phyloP scores from a whole-genome alignment of 2,797 vertebrate genomes.

The Molossus alvarezi region DNA sequence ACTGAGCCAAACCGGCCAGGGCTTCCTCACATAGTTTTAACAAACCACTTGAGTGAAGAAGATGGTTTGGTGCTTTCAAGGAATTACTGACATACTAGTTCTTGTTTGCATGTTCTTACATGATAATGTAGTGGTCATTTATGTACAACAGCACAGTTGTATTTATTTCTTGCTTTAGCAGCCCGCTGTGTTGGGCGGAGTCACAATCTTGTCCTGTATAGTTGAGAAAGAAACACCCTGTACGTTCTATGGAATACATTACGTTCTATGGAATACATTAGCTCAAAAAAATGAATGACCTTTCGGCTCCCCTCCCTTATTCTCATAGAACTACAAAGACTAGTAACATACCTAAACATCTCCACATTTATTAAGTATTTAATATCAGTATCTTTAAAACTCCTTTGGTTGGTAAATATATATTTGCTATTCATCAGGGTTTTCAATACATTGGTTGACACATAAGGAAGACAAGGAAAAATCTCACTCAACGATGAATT shows the following conservation, averaged over 20 bases:
- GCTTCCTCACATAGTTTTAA: slow-evolving; percentile 37
- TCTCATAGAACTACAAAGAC: background rate
- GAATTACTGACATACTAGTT: background rate
- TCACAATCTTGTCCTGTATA: background rate
- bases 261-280: background rate
- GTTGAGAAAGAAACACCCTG: slow-evolving; percentile 37
- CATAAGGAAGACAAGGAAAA: slow-evolving; percentile 47
- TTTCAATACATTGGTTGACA: slow-evolving; percentile 72
- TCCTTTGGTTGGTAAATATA: slow-evolving; percentile 63
- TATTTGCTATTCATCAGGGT: slow-evolving; percentile 63
- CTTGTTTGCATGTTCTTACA: background rate
- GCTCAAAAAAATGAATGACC: slow-evolving; percentile 48
- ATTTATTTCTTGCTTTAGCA: slow-evolving; percentile 53
- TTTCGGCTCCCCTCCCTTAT: background rate
- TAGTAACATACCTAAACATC: slow-evolving; percentile 47
- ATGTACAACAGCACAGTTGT: background rate
- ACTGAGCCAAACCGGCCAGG: too few species aligned
- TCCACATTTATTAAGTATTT: slow-evolving; percentile 70
- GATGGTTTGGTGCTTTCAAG: background rate
- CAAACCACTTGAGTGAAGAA: slow-evolving; percentile 45
- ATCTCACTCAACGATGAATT: slow-evolving; percentile 61
- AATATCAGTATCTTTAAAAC: slow-evolving; percentile 70
- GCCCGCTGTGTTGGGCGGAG: background rate
- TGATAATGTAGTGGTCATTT: background rate
- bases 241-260: background rate